phyloP scores from a whole-genome alignment of 2,797 vertebrate genomes.

The Acipenser ruthenus region DNA sequence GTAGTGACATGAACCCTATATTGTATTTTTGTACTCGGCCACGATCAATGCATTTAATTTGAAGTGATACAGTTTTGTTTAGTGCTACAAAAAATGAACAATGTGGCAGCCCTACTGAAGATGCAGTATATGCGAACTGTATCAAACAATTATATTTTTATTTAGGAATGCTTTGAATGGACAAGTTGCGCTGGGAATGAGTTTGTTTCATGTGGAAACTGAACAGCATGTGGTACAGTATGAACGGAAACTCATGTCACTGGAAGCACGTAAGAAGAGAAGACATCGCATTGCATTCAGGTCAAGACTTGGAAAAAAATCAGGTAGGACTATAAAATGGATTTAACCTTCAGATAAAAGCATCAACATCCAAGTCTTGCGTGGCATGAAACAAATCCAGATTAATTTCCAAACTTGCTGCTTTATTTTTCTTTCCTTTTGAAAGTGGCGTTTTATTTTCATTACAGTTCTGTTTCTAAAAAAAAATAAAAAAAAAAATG shows the following conservation, averaged over 20 bases:
- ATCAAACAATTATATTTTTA: constrained; percentile 4
- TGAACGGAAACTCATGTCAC: constrained; percentile 83
- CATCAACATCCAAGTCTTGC: neutral
- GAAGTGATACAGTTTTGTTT: too few relatives aligned
- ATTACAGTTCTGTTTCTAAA: too few relatives aligned
- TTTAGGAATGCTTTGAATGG: constrained; percentile 55
- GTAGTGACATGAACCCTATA: too few relatives aligned
- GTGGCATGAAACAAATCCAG: neutral
- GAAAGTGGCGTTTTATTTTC: too few relatives aligned
- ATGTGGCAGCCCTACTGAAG: too few relatives aligned
- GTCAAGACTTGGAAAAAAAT: constrained; percentile 43
- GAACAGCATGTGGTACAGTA: constrained; percentile 70
- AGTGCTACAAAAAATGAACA: too few relatives aligned
- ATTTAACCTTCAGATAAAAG: constrained; percentile 12
- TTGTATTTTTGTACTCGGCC: too few relatives aligned
- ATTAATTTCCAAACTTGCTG: too few relatives aligned
- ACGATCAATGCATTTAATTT: too few relatives aligned
- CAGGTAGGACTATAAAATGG: constrained; percentile 52
- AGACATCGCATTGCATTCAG: constrained; percentile 48
- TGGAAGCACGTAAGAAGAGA: constrained; percentile 71
- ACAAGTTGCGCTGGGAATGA: constrained; percentile 51
- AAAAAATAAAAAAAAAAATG: too few relatives aligned
- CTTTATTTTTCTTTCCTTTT: too few relatives aligned
- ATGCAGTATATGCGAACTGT: too few relatives aligned
- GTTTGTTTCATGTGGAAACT: constrained; percentile 50